Base-by-base conservation (phyloP, 1,140 invertebrate genomes). In the Drosophila navojoa region DNA sequence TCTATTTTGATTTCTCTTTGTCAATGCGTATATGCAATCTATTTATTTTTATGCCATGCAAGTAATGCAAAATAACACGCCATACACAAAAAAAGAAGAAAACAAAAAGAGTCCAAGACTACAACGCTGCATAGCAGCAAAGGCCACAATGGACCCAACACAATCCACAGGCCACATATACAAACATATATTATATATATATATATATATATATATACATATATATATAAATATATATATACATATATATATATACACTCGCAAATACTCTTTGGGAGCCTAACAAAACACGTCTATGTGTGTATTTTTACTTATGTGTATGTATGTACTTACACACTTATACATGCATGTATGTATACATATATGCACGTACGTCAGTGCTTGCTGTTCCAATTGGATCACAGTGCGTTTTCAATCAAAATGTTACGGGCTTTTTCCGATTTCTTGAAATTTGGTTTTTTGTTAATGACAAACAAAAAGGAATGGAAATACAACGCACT, bases 281-380 rank as follows among this genome's bases (percentile, higher is more conserved):
- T 60, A 73, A 68, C 71, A 73, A 72, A 61, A 73, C 71, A 68
- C 57, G 35, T 68, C 42, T 52, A 55, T 72, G 40, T 66, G 40
- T 32, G 27, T 29, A 27, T 49, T 25, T 49, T 16, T 13, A 15
- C 47, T 22, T 50, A n/a, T 15, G 7, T 19, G 13, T 53, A 47
- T 47, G 44, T 25, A 27, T 52, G 32, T 44, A 32, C 32, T 38
- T 38, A 38, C 11, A 38, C 35, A 38, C 35, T 38, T 13, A 38
- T 38, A 13, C 35, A 38, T 38, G 35, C 35, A 38, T 11, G 44
- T 66, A 9, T 32, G 2, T 32, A 32, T 32, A 7, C 32, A 32
- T 32, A 9, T 32, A 32, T 32, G 32, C 32, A 32, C 5, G 32
- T 32, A 38, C 52, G 45, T 54, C 38, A 38, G 25, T 60, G 42